Base-by-base conservation (phyloP, 2,113 vertebrate species). In the Thomomys bottae region DNA sequence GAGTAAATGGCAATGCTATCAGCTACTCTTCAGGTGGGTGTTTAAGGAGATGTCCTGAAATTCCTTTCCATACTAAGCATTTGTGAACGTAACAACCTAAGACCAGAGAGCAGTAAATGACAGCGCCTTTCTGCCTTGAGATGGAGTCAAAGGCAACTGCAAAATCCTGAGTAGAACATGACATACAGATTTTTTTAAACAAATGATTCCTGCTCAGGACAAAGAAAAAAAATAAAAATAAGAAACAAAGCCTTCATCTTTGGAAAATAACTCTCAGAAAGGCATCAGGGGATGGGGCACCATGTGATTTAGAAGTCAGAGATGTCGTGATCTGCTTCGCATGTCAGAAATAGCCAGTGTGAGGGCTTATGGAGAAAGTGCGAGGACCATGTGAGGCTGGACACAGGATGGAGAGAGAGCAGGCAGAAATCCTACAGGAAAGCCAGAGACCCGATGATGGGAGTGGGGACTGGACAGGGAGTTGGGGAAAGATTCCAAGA, bases 1-100 rank as follows among this genome's bases (percentile, higher is more conserved):
- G 1, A 80, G 34, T 40, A 94, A 97, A 84, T 20, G 88, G 34
- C 70, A 77, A 3, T 82, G 34, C 20, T 91, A 95, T 86, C 59
- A 90, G 26, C 0, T 28, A 84, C 9, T 68, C 75, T 32, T 34
- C 84, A 89, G 78, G 30, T 0, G 71, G 71, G 68, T 18, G 87
- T 67, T 86, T 84, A 5, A 93, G 5, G 59, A 87, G 64, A 81
- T 11, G 92, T 86, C 14, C 0, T 2, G 34, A 76, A 84, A 95
- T 71, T 91, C 36, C 75, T 84, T 67, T 75, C 32, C 4, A 30
- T 81, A 30, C 38, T 26, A 85, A 12, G 70, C 61, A 18, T 17
- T 71, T 67, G 4, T 54, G n/a, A 40, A 6, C 45, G 18, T 54
- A 15, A 49, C 67, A 70, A 87, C 59, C 15, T 77, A 90, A 45